Conservation (phyloP, 2,888 invertebrate genomes). For the Auanema freiburgensis region DNA sequence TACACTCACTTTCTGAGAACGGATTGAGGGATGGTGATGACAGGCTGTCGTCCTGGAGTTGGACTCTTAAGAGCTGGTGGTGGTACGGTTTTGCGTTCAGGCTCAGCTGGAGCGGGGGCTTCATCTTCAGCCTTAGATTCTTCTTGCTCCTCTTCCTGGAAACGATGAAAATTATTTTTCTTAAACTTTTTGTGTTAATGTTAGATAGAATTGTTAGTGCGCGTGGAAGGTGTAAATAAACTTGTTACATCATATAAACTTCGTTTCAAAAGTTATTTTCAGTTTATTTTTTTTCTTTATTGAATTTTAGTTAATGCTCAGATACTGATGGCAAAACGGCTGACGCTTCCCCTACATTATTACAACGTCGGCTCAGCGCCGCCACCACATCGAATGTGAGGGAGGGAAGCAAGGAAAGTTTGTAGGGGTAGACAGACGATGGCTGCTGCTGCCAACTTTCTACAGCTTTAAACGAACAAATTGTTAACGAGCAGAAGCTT, state of each 20-base stretch:
- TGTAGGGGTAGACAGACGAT: too few species aligned
- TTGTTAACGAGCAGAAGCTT: too few species aligned
- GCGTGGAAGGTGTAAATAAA: neutral
- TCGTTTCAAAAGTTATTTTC: too few species aligned
- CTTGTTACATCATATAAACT: neutral
- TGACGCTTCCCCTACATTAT: too few species aligned
- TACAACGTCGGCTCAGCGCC: too few species aligned
- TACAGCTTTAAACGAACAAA: too few species aligned
- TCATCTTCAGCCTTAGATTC: conserved; percentile 26
- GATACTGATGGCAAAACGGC: too few species aligned
- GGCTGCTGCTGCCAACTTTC: too few species aligned
- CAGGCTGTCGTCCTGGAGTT: conserved; percentile 42
- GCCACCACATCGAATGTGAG: too few species aligned
- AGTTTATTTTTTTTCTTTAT: too few species aligned
- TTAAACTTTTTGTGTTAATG: neutral
- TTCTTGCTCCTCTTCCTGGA: conserved; percentile 20
- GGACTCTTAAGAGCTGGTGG: conserved; percentile 50
- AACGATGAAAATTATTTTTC: neutral
- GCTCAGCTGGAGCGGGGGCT: conserved; percentile 38
- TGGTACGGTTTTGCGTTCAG: conserved; percentile 34
- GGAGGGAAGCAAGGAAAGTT: too few species aligned
- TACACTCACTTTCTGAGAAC: conserved; percentile 38
- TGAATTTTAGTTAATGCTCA: too few species aligned
- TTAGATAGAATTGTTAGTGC: neutral
- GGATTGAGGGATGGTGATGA: conserved; percentile 37